These are phyloP conservation scores for Lacanobia wlatinum DNA, from an alignment of 2,888 invertebrate genomes.

Conservation along the genomic window DNA sequence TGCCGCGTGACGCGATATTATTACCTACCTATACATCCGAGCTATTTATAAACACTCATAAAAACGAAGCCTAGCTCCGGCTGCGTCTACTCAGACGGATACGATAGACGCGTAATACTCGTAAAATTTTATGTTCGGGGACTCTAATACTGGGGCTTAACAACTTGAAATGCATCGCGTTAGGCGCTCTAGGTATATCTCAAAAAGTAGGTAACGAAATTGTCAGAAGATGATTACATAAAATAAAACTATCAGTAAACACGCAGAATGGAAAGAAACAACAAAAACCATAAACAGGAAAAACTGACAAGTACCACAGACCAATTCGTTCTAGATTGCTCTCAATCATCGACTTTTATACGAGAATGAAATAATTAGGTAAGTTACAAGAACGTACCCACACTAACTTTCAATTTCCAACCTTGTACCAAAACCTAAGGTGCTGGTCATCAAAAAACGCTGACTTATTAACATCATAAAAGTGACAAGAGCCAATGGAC, in stretches of 20 bases:
- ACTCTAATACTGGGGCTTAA: not conserved
- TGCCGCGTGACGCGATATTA: constrained; percentile 64
- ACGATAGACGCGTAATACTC: constrained; percentile 7
- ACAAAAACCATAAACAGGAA: too few relatives aligned
- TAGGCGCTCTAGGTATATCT: too few relatives aligned
- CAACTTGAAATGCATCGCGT: constrained; percentile 15
- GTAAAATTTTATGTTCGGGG: not conserved
- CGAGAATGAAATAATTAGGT: too few relatives aligned
- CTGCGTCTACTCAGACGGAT: constrained; percentile 17
- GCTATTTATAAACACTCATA: constrained; percentile 54
- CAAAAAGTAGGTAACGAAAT: not conserved
- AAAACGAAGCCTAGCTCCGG: constrained; percentile 52
- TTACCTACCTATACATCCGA: constrained; percentile 48
- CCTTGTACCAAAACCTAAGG: constrained; percentile 11
- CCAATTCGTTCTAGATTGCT: too few relatives aligned
- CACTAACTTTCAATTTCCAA: not conserved
- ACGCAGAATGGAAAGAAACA: too few relatives aligned
- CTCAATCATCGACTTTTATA: too few relatives aligned
- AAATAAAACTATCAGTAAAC: too few relatives aligned
- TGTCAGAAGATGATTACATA: not conserved
- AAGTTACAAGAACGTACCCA: not conserved
- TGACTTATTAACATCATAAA: constrained; percentile 56
- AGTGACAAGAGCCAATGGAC: constrained; percentile 60
- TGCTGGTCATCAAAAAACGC: constrained; percentile 40
- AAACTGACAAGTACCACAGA: too few relatives aligned